phyloP scores from a whole-genome alignment of 2,888 invertebrate genomes.

The Protophormia terraenovae region DNA sequence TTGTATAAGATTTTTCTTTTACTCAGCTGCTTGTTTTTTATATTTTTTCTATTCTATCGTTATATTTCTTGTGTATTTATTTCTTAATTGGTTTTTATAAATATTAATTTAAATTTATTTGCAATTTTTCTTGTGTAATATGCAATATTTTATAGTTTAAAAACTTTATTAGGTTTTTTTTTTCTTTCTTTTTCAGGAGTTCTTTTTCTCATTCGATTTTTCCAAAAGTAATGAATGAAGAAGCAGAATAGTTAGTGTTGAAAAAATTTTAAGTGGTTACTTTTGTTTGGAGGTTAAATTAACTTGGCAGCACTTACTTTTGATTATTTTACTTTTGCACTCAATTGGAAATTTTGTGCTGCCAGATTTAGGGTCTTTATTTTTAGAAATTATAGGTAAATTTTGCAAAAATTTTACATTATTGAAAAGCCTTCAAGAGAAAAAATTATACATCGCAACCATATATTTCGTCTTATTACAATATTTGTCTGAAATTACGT shows the following conservation, averaged over 20 bases:
- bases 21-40: background rate
- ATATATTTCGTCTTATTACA: too few relatives aligned
- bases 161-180: background rate
- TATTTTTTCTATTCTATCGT: background rate
- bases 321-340: background rate
- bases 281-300: background rate
- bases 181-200: constrained; percentile 51
- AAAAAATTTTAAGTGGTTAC: background rate
- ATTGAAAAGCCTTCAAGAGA: too few relatives aligned
- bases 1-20: constrained; percentile 38
- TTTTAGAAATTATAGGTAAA: background rate
- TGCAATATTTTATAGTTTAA: constrained; percentile 5
- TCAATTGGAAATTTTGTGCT: background rate
- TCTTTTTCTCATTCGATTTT: constrained; percentile 69
- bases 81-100: background rate
- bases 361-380: background rate
- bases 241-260: constrained; percentile 43
- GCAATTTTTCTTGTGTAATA: constrained; percentile 39
- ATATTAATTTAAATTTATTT: background rate
- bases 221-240: constrained; percentile 63
- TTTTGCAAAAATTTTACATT: too few relatives aligned
- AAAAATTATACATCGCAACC: too few relatives aligned
- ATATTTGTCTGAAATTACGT: too few relatives aligned
- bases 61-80: background rate
- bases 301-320: constrained; percentile 45